Percentiles rank a stretch among this genome's conserved stretches.
Conservation (phyloP, 2,113 vertebrate genomes). For the Gymnogyps californianus region DNA sequence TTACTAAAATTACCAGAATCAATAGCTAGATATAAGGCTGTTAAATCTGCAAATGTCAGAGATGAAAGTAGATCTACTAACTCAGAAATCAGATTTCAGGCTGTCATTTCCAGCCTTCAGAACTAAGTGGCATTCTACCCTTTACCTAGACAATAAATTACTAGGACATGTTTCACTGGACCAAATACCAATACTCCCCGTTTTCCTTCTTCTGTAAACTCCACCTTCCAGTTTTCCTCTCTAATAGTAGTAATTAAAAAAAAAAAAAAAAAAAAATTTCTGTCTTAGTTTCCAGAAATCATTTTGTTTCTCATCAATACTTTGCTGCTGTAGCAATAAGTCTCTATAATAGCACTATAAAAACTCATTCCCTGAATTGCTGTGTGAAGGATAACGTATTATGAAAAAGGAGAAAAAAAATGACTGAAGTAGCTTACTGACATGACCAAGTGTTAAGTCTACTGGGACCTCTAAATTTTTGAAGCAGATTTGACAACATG, state of each 20-base stretch:
- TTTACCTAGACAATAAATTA: not conserved
- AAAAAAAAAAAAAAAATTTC: not conserved
- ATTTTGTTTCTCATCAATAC: not conserved
- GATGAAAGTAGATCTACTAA: not conserved
- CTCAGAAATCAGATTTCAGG: not conserved
- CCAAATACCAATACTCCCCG: not conserved
- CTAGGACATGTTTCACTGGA: not conserved
- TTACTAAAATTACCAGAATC: not conserved
- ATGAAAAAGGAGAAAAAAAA: not conserved
- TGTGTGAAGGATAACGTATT: not conserved
- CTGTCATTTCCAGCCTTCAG: not conserved
- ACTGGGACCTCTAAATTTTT: not conserved
- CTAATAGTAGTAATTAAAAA: not conserved
- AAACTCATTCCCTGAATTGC: not conserved
- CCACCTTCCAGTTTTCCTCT: not conserved
- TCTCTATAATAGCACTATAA: not conserved
- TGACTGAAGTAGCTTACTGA: not conserved
- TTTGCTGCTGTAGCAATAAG: not conserved
- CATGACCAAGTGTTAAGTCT: not conserved
- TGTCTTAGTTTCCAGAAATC: not conserved
- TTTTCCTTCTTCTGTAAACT: not conserved
- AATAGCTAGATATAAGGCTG: not conserved
- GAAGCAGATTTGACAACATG: not conserved
- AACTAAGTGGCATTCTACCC: not conserved
- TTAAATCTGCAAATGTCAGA: not conserved